These are phyloP conservation scores for Amblyornis subalaris DNA, from an alignment of 2,113 vertebrate species.

Conservation along the genomic window DNA sequence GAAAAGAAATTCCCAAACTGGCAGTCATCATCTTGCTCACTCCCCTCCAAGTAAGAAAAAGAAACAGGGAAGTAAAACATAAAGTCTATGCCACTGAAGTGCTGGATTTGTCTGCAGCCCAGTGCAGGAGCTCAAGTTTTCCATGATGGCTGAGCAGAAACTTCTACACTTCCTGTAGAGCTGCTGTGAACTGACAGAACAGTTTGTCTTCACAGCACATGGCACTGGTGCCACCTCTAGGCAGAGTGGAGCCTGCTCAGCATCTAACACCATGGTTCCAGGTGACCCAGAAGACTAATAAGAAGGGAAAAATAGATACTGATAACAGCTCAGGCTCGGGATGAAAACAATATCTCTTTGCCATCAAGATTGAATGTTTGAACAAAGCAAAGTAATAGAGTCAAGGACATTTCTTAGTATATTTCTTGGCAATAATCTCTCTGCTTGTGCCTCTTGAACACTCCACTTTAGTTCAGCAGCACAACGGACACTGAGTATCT, in stretches of 20 bases:
- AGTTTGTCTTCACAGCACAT: accelerated
- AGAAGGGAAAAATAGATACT: background rate
- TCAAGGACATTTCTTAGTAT: background rate
- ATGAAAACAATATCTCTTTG: background rate
- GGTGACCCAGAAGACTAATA: background rate
- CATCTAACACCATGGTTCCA: background rate
- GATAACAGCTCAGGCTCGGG: accelerated
- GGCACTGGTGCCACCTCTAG: background rate
- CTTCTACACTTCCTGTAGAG: background rate
- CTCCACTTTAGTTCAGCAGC: background rate
- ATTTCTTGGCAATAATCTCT: background rate
- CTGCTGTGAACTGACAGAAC: background rate
- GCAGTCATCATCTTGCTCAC: background rate
- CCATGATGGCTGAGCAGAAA: accelerated
- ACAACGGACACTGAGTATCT: background rate
- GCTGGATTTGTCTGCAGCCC: background rate
- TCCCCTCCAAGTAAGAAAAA: background rate
- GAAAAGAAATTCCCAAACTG: background rate
- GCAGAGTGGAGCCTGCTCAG: background rate
- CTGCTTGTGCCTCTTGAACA: background rate
- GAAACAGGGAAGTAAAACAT: background rate
- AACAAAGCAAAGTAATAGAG: background rate
- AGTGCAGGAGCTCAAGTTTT: background rate
- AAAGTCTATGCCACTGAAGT: accelerated
- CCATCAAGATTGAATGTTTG: background rate